Evolutionary conservation across 2,888 invertebrate species (phyloP).

Genomic region (Sinhomidia bicolor): DNA sequence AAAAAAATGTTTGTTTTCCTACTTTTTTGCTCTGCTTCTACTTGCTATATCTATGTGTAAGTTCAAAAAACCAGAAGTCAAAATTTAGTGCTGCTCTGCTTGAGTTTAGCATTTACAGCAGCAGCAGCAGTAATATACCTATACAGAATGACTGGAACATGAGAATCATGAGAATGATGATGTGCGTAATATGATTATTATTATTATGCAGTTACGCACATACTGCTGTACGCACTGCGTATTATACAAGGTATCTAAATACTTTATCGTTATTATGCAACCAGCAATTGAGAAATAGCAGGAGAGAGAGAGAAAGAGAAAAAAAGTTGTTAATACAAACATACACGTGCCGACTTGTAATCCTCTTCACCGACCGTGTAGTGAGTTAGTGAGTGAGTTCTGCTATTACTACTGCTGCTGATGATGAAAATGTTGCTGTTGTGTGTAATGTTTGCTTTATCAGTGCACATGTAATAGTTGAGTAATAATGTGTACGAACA

Average conservation of each 20-base stretch:
- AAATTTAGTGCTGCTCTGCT: neutral
- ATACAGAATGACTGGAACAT: no score
- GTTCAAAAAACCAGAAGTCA: slow-evolving; percentile 22
- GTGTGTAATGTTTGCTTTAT: slow-evolving; percentile 22
- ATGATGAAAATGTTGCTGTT: slow-evolving; percentile 12
- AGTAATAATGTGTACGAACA: slow-evolving; percentile 14
- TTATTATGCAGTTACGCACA: neutral
- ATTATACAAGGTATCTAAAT: neutral
- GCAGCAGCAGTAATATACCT: no score
- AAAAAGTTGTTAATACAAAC: slow-evolving; percentile 52
- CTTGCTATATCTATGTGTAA: neutral
- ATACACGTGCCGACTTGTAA: slow-evolving; percentile 68
- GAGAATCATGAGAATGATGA: neutral
- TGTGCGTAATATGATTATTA: slow-evolving; percentile 6
- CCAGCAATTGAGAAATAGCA: no score
- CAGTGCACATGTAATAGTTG: slow-evolving; percentile 27
- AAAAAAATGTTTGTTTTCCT: slow-evolving; percentile 62
- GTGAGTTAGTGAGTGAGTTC: no score
- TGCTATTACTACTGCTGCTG: no score
- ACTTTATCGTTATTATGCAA: neutral
- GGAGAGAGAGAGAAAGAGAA: neutral
- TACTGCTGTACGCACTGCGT: slow-evolving; percentile 8
- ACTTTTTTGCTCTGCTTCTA: slow-evolving; percentile 6
- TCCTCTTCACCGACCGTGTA: slow-evolving; percentile 31
- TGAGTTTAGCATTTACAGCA: no score